Percentiles rank a stretch among this genome's conserved stretches.
Conservation (phyloP, 2,797 vertebrate species). For the Chloroceryle amazona region DNA sequence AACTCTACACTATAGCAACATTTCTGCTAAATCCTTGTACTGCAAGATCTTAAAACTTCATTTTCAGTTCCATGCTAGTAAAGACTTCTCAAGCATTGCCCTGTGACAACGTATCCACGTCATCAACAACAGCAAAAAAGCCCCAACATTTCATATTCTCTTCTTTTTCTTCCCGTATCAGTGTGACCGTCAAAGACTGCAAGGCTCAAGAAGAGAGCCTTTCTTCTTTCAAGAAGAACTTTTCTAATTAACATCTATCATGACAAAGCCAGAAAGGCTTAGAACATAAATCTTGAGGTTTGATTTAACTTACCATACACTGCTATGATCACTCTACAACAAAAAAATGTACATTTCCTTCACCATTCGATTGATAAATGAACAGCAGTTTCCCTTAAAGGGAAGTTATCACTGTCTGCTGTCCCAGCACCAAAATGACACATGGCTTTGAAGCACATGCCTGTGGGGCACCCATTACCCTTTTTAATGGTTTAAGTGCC, state of each 20-base stretch:
- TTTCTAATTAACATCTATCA: constrained; percentile 56
- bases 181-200: not conserved
- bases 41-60: not conserved
- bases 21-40: not conserved
- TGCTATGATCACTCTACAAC: constrained; percentile 14
- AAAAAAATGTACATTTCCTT: constrained; percentile 18
- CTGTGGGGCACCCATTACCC: constrained; percentile 60
- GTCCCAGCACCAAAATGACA: constrained; percentile 66
- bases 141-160: not conserved
- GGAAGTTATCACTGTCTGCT: constrained; percentile 55
- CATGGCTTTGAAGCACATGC: constrained; percentile 47
- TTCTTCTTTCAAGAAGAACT: not conserved
- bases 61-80: not conserved
- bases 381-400: constrained; percentile 61
- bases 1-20: not conserved
- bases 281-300: constrained; percentile 5
- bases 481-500: constrained; percentile 63
- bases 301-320: constrained; percentile 45
- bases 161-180: not conserved
- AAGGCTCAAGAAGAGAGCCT: not conserved
- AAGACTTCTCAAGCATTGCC: not conserved
- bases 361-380: constrained; percentile 52
- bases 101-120: not conserved
- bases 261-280: constrained; percentile 3
- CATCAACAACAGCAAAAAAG: not conserved